A percentile compares a stretch with the other conserved stretches of the same genome.
Evolutionary conservation across 1,140 invertebrate species (phyloP).

Genomic region (Trichogramma pretiosum): DNA sequence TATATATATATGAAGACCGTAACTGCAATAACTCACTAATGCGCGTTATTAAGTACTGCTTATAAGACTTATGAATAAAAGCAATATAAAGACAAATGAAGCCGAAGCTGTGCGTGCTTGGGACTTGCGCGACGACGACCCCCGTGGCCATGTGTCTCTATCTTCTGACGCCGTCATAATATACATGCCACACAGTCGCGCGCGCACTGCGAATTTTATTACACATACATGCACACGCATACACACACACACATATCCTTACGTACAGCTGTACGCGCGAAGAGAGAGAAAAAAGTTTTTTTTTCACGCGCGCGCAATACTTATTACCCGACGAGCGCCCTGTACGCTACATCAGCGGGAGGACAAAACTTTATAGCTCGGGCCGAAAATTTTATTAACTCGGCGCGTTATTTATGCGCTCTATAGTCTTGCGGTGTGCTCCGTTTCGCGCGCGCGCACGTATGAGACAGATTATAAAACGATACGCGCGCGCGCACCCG

Average conservation of each 20-base stretch:
- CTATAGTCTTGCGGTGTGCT: no score
- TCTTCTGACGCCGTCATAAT: no score
- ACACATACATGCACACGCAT: neutral
- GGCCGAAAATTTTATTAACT: slow-evolving; percentile 19
- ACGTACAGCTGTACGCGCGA: neutral
- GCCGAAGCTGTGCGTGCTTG: no score
- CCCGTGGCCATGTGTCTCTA: slow-evolving; percentile 6
- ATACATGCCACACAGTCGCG: no score
- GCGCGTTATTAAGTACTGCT: slow-evolving; percentile 20
- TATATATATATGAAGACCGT: slow-evolving; percentile 8
- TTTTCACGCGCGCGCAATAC: neutral
- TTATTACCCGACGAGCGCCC: no score
- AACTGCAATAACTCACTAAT: slow-evolving; percentile 19
- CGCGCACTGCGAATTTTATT: no score
- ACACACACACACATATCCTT: neutral
- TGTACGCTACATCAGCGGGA: no score
- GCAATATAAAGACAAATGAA: slow-evolving; percentile 20
- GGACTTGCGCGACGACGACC: slow-evolving; percentile 4
- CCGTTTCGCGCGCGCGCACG: no score
- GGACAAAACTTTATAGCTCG: slow-evolving; percentile 9
- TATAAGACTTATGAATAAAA: slow-evolving; percentile 19
- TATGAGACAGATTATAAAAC: slow-evolving; percentile 16
- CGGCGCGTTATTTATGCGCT: slow-evolving; percentile 14
- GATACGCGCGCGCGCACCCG: neutral
- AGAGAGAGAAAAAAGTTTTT: neutral